Evolutionary conservation across 2,797 vertebrate species (phyloP), one percentile per base, ranked within the genome.

Genomic region (Ptychobarbus kaznakovi): DNA sequence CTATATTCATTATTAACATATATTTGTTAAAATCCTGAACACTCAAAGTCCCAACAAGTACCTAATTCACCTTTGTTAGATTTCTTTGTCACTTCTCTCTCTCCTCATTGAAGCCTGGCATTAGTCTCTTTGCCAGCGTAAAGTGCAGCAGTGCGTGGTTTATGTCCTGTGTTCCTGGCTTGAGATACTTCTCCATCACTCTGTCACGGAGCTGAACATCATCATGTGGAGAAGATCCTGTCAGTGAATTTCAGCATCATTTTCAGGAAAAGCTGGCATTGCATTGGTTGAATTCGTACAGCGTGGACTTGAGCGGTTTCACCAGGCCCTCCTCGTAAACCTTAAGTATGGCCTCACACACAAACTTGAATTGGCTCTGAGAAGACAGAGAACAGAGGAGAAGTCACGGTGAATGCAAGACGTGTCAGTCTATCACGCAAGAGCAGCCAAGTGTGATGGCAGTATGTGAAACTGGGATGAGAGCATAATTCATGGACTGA

Each of bases 101-200:
- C 56, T 32, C 93, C 92, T 90, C 83, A 68, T 75, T 77, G 76
- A 88, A 82, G 89, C 73, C 84, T 90, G 85, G 90, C 89, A 89
- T 89, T 87, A 91, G 94, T 93, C 93, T 92, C 93, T 95, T 95
- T 95, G 93, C 96, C 94, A 96, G 96, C 94, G 89, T 99, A 99
- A 99, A 99, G 98, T 99, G 98, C 98, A 99, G 96, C 95, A 99
- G 98, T 99, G 98, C 98, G 97, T 97, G 96, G 94, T 97, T 97
- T 96, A 95, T 96, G 95, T 92, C 89, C 89, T 89, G 88, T 82
- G 84, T 83, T 87, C 84, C 86, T 61, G 87, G 84, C 85, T 87
- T 81, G 74, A 89, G 91, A 93, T 40, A 89, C n/a, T 81, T 63
- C 74, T 83, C 75, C 77, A 46, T 81, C 25, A 58, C 25, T 69